Percentiles rank a stretch among this genome's conserved stretches.
Evolutionary conservation across 53 echinoderm and acorn worm species (phyloP).

Genomic region (Temnopleurus reevesii): DNA sequence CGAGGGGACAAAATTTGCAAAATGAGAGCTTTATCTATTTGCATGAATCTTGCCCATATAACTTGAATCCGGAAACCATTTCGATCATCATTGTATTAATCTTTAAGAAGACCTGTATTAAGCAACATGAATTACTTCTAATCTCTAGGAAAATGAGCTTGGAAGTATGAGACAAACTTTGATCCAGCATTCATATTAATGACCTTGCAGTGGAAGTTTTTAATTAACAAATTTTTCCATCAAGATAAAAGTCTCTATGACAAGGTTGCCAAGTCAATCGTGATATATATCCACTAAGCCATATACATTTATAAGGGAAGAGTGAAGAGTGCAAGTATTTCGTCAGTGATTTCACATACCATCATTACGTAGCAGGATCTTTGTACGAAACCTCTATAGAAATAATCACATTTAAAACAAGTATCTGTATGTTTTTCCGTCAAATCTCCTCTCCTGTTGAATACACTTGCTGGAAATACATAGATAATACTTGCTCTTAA

Average conservation of each 20-base stretch:
- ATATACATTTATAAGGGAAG: too few relatives aligned
- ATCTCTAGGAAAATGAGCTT: background rate
- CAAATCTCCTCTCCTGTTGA: too few relatives aligned
- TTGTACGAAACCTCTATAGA: too few relatives aligned
- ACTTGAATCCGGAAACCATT: background rate
- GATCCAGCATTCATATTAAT: constrained; percentile 1
- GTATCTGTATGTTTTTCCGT: too few relatives aligned
- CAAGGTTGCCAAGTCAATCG: background rate
- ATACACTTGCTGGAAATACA: too few relatives aligned
- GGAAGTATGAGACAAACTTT: background rate
- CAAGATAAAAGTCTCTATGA: constrained; percentile 4
- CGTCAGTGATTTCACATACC: too few relatives aligned
- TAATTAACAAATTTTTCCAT: constrained; percentile 4
- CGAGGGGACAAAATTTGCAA: too few relatives aligned
- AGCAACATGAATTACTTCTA: background rate
- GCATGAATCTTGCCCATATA: too few relatives aligned
- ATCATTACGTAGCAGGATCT: too few relatives aligned
- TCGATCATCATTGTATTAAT: background rate
- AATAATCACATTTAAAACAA: too few relatives aligned
- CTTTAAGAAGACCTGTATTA: background rate
- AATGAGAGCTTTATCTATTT: background rate
- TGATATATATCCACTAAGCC: background rate
- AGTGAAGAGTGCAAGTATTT: background rate
- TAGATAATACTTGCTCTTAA: too few relatives aligned
- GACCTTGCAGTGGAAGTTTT: constrained; percentile 34